These are phyloP conservation scores for Thaumatotibia leucotreta DNA, from an alignment of 1,140 invertebrate species.

Conservation along the genomic window DNA sequence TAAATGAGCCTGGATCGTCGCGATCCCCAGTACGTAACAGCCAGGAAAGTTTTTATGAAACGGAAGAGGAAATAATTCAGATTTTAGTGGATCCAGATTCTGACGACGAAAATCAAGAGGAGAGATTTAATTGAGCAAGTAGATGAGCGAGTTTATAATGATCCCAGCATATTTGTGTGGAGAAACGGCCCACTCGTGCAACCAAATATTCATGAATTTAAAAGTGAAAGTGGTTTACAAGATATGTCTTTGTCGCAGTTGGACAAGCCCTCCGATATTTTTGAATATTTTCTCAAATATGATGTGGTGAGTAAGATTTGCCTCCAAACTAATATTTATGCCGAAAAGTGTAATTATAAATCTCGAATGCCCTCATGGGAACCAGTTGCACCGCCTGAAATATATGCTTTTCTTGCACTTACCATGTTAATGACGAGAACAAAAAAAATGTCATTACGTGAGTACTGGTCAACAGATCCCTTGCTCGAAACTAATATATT, in stretches of 20 bases:
- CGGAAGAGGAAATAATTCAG: neutral
- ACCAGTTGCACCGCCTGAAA: neutral
- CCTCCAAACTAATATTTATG: neutral
- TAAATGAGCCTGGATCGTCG: neutral
- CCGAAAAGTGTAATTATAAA: neutral
- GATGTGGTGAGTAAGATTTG: neutral
- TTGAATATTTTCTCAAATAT: neutral
- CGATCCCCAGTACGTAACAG: neutral
- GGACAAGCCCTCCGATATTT: neutral
- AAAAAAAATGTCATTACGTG: neutral
- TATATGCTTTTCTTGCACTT: neutral
- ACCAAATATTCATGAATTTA: neutral
- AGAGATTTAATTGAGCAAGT: neutral
- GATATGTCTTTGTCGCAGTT: neutral
- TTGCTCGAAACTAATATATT: conserved; percentile 35
- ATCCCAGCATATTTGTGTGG: neutral
- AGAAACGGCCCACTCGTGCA: neutral
- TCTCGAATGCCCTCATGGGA: neutral
- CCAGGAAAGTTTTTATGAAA: neutral
- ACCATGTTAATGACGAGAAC: neutral
- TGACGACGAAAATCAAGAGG: neutral
- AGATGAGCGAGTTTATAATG: neutral
- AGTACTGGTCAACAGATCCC: conserved; percentile 34
- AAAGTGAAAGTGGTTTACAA: neutral
- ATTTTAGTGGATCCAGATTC: neutral